Evolutionary conservation across 2,888 invertebrate genomes (phyloP), one percentile per base, ranked within the genome.

Genomic region (Apamea monoglypha): DNA sequence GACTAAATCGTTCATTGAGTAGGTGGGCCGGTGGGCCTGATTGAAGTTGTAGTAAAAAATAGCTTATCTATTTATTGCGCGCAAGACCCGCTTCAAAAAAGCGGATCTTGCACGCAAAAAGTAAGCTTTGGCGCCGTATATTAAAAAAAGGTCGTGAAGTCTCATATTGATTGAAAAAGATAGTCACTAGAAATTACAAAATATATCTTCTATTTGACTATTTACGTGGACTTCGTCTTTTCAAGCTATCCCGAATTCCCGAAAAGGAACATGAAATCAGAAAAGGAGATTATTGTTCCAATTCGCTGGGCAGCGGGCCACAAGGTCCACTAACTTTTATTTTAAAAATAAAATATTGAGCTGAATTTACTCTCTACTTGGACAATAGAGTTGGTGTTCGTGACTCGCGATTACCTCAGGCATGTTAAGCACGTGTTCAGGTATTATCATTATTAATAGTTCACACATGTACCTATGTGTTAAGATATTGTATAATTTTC

Each of bases 381-480:
- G 64, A 71, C 71, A 77, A 63, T 64, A 36, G 66, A 18, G 16
- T 50, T 16, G 0, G 10, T 63, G 53, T 59, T 76, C 66, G 44
- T 70, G 72, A 63, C 78, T 74, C 32, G 14, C 59, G 25, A 86
- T 82, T 66, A 84, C 59, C 36, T 72, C 36, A 66, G 29, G 8
- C 61, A 50, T 53, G 21, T 36, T 5, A 76, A 64, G 53, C 77
- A 75, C 87, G 69, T 86, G 73, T 40, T 64, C 6, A 18, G n/a
- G n/a, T 6, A 71, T 56, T 76, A 67, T 71, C 44, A 76, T 59
- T 86, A 70, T 67, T 69, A 73, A 82, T 75, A 77, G 59, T 85
- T 73, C 21, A 66, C n/a, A 63, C 61, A 44, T 16, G 59, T 21
- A 32, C 3, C 14, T 59, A 61, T 61, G 21, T 81, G 50, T 73